Evolutionary conservation across 1,140 invertebrate genomes (phyloP), one percentile per base, ranked within the genome.

Genomic region (Sesamia nonagrioides): DNA sequence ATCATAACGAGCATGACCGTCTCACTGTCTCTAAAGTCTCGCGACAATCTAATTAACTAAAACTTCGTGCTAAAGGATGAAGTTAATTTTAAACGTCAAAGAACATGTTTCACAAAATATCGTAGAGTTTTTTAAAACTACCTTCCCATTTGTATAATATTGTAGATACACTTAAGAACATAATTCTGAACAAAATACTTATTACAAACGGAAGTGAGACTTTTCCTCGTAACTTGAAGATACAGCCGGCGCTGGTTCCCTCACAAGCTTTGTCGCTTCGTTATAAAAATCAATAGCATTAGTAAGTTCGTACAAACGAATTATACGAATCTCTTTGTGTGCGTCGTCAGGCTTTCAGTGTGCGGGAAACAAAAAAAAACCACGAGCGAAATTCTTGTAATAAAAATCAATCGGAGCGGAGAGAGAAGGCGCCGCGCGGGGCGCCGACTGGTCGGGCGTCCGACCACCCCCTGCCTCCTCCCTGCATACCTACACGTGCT

Each of bases 331-430:
- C 81, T 83, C 85, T 81, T 86, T 89, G 91, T 94, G 91, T 93
- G 91, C 88, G 92, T 89, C 85, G 79, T 79, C 79, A 82, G 84
- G 85, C 86, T 86, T 84, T 91, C 86, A 84, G 88, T 91, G 92
- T 92, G 92, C 89, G 93, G 86, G 88, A 92, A 92, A 93, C 89
- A 93, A 93, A 94, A 90, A 91, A 91, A 91, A 85, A 82, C 91
- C 90, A 91, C 89, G 90, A 93, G 89, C 91, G 94, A 92, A 92
- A 94, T 94, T 94, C 93, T 94, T 94, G 94, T 94, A 95, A 95
- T 95, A 95, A 95, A 95, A 95, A 95, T 95, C 95, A 95, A 95
- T 95, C 95, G 94, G 88, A 92, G 92, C 90, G 89, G 88, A 92
- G 92, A 88, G 88, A 90, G 90, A 91, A 92, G 90, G 91, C 90